These are phyloP conservation scores for Auanema freiburgensis DNA, from an alignment of 2,888 invertebrate genomes.

Conservation along the genomic window DNA sequence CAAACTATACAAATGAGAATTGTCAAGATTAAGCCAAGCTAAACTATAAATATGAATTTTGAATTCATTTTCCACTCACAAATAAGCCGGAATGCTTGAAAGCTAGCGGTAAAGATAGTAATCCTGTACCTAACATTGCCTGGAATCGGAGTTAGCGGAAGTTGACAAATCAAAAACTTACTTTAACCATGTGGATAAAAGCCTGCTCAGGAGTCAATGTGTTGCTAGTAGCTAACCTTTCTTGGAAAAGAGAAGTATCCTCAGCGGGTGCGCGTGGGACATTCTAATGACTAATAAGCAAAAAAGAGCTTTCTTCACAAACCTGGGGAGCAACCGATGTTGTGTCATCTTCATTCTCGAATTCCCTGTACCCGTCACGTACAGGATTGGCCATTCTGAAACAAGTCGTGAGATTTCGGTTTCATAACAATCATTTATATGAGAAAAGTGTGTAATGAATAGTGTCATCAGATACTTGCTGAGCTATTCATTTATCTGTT, in stretches of 20 bases:
- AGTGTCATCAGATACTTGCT: too few relatives aligned
- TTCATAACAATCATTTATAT: too few relatives aligned
- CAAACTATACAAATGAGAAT: slow-evolving; percentile 81
- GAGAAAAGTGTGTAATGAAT: too few relatives aligned
- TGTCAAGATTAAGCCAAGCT: slow-evolving; percentile 78
- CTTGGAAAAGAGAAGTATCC: slow-evolving; percentile 38
- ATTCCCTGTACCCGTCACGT: slow-evolving; percentile 41
- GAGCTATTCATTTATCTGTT: too few relatives aligned
- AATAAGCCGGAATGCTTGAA: slow-evolving; percentile 85
- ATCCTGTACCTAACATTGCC: slow-evolving; percentile 89
- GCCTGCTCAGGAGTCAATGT: slow-evolving; percentile 44
- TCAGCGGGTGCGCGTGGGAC: slow-evolving; percentile 18
- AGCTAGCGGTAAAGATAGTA: slow-evolving; percentile 92
- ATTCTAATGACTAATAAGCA: neutral
- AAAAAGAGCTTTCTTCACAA: neutral
- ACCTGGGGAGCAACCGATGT: slow-evolving; percentile 9
- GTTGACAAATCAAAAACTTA: slow-evolving; percentile 1
- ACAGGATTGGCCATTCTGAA: slow-evolving; percentile 40
- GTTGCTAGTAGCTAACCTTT: slow-evolving; percentile 28
- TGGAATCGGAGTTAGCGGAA: slow-evolving; percentile 1
- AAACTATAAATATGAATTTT: slow-evolving; percentile 16
- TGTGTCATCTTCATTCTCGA: slow-evolving; percentile 35
- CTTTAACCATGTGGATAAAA: slow-evolving; percentile 74
- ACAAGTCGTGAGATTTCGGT: too few relatives aligned
- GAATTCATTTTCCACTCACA: slow-evolving; percentile 22